These are phyloP conservation scores for Elegia similella DNA, from an alignment of 2,888 invertebrate species.

Conservation along the genomic window DNA sequence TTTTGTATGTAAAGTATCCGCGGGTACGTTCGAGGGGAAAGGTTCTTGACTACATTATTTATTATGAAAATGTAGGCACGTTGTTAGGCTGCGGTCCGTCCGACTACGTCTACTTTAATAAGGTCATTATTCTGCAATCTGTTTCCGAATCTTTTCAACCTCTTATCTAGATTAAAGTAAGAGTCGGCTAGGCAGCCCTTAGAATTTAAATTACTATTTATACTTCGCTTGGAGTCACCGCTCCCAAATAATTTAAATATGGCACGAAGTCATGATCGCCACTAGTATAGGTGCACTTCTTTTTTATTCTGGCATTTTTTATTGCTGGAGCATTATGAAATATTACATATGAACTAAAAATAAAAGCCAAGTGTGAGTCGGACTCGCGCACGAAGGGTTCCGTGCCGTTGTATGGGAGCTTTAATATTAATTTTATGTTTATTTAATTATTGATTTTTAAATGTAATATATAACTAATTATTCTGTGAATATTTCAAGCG, in stretches of 20 bases:
- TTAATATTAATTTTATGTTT: too few species aligned
- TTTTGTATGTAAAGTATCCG: slow-evolving; percentile 10
- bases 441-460: too few species aligned
- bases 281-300: background rate
- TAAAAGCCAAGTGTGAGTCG: too few species aligned
- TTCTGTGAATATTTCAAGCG: too few species aligned
- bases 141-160: slow-evolving; percentile 7
- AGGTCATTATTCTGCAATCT: slow-evolving; percentile 16
- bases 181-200: background rate
- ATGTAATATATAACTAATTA: too few species aligned
- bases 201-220: slow-evolving; percentile 12
- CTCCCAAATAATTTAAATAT: background rate
- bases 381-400: too few species aligned
- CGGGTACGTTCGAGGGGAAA: background rate
- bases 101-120: slow-evolving; percentile 9
- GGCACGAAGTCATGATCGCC: background rate
- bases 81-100: background rate
- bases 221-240: background rate
- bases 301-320: too few species aligned
- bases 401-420: too few species aligned
- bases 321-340: too few species aligned
- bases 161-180: slow-evolving; percentile 12
- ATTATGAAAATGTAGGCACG: too few species aligned
- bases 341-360: too few species aligned
- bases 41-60: slow-evolving; percentile 10